phyloP scores from a whole-genome alignment of 2,797 vertebrate species.

The Hoplostethus atlanticus region DNA sequence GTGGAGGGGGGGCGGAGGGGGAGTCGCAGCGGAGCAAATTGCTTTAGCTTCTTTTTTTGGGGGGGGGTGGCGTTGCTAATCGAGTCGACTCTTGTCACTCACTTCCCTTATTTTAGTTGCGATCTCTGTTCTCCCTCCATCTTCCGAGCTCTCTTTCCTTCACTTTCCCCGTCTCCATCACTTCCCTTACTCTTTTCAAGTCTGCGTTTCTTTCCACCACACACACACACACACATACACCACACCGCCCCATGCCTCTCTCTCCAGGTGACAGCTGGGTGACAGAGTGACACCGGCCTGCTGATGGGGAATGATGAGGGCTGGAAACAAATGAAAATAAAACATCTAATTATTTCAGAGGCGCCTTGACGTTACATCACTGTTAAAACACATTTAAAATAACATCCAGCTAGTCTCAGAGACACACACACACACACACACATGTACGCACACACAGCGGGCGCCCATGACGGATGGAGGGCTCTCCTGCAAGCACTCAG shows the following conservation, averaged over 20 bases:
- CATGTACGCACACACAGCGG: conserved; percentile 52
- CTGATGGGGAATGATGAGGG: conserved; percentile 79
- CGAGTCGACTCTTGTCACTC: conserved; percentile 67
- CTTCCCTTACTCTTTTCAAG: conserved; percentile 45
- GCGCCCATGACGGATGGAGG: conserved; percentile 80
- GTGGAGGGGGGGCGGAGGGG: conserved; percentile 39
- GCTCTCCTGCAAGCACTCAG: conserved; percentile 80
- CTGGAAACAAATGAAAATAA: conserved; percentile 84
- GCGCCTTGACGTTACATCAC: conserved; percentile 79
- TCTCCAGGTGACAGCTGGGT: conserved; percentile 71
- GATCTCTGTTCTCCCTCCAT: conserved; percentile 54
- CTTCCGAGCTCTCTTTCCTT: conserved; percentile 51
- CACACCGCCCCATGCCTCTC: conserved; percentile 38
- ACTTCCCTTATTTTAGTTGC: conserved; percentile 61
- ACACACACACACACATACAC: conserved; percentile 24
- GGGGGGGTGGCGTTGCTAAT: conserved; percentile 61
- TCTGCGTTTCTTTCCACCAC: conserved; percentile 37
- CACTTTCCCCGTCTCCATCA: conserved; percentile 56
- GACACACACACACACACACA: conserved; percentile 29
- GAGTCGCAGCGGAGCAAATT: conserved; percentile 70
- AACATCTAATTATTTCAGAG: conserved; percentile 82
- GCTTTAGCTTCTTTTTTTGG: conserved; percentile 60
- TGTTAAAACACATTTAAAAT: conserved; percentile 84
- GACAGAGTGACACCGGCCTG: conserved; percentile 67
- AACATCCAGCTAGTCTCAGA: conserved; percentile 74